phyloP scores from a whole-genome alignment of 2,888 invertebrate species.

The Galeopsomyia nigrocyanea region DNA sequence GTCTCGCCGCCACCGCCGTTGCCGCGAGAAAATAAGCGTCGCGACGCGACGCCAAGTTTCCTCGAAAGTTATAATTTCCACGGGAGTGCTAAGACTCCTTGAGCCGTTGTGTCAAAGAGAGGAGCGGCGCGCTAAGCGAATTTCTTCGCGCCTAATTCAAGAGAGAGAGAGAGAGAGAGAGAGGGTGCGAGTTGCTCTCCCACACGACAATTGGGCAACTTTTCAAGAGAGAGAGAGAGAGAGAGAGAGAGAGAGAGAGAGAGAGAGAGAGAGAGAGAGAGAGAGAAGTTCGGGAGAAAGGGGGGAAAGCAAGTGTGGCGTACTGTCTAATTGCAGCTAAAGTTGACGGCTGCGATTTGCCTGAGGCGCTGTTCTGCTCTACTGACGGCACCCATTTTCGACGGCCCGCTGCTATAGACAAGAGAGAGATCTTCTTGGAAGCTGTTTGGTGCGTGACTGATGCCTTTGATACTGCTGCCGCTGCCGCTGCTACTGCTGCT shows the following conservation, averaged over 20 bases:
- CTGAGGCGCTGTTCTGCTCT: slow-evolving; percentile 15
- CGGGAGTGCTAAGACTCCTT: slow-evolving; percentile 10
- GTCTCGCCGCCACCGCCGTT: no score
- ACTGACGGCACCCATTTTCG: not conserved
- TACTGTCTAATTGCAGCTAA: slow-evolving; percentile 12
- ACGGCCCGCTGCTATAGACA: no score
- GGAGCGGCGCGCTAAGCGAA: slow-evolving; percentile 30
- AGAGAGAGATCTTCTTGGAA: no score
- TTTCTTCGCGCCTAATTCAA: slow-evolving; percentile 24
- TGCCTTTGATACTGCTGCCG: no score
- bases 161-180: slow-evolving; percentile 5
- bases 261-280: no score
- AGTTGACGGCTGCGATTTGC: slow-evolving; percentile 19
- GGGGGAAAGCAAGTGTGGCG: slow-evolving; percentile 1
- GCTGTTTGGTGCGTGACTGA: no score
- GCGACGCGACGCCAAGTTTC: not conserved
- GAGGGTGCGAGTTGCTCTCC: slow-evolving; percentile 10
- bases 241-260: not conserved
- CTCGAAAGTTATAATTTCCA: slow-evolving; percentile 37
- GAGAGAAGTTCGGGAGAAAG: slow-evolving; percentile 1
- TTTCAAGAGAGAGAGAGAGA: not conserved
- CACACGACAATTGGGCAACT: slow-evolving; percentile 24
- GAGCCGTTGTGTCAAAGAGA: slow-evolving; percentile 3
- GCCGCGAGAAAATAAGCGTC: no score
- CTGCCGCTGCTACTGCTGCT: no score